Conservation (phyloP, 2,888 invertebrate genomes). For the Eupithecia inturbata region DNA sequence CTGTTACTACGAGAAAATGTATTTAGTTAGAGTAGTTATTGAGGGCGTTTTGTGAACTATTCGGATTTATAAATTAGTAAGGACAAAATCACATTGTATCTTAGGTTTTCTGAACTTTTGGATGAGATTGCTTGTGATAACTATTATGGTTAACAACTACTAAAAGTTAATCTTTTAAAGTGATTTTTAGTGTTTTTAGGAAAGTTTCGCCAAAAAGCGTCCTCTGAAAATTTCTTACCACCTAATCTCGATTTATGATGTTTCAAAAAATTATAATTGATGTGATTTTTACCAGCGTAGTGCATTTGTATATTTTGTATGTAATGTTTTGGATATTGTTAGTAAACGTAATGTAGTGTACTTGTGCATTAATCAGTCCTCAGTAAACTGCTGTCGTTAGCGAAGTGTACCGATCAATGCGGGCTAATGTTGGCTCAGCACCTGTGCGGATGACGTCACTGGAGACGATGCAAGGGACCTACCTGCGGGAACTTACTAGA, state of each 20-base stretch:
- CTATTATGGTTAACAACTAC: background rate
- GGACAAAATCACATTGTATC: background rate
- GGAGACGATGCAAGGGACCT: constrained; percentile 4
- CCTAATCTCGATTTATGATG: no score
- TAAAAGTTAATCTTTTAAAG: no score
- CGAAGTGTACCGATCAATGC: constrained; percentile 18
- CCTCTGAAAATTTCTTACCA: no score
- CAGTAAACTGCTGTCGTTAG: background rate
- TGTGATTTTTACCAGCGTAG: no score
- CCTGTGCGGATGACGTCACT: constrained; percentile 27
- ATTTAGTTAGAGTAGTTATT: background rate
- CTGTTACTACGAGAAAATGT: background rate
- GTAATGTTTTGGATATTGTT: background rate
- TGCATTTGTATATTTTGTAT: background rate
- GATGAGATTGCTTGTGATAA: background rate
- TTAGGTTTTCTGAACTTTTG: background rate
- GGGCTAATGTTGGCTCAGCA: constrained; percentile 17
- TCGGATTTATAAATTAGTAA: background rate
- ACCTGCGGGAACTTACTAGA: background rate
- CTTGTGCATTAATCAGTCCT: background rate
- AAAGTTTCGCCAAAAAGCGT: no score
- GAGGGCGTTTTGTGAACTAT: background rate
- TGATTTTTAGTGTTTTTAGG: no score
- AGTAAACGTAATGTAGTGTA: background rate
- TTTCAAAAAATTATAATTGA: no score